Evolutionary conservation across 2,888 invertebrate species (phyloP).

Genomic region (Epistrophella euchroma): DNA sequence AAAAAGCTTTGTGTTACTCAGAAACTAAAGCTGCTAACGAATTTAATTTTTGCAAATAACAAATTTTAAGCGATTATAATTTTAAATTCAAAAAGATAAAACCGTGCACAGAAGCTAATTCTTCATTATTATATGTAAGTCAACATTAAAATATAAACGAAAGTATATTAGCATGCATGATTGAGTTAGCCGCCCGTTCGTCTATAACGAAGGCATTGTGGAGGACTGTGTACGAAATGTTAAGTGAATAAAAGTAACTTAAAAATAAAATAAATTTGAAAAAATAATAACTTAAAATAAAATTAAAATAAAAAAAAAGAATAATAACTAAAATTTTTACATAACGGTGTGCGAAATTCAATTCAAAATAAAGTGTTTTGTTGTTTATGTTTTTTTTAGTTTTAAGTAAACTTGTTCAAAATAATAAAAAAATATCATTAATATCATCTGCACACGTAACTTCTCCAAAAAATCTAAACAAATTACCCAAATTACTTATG

Average conservation of each 20-base stretch:
- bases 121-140: constrained; percentile 16
- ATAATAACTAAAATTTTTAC: constrained; percentile 59
- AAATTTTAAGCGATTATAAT: constrained; percentile 65
- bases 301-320: constrained; percentile 73
- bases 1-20: constrained; percentile 63
- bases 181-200: constrained; percentile 69
- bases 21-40: constrained; percentile 53
- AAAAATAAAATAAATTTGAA: constrained; percentile 73
- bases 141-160: constrained; percentile 49
- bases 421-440: too few relatives aligned
- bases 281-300: constrained; percentile 67
- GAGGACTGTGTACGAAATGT: constrained; percentile 81
- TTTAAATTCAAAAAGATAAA: constrained; percentile 40
- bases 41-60: constrained; percentile 56
- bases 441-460: too few relatives aligned
- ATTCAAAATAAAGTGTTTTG: background rate
- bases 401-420: background rate
- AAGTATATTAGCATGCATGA: constrained; percentile 70
- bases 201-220: constrained; percentile 70
- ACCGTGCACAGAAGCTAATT: constrained; percentile 67
- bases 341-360: background rate
- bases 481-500: too few relatives aligned
- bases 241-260: constrained; percentile 78
- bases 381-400: background rate
- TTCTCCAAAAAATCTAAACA: too few relatives aligned